A percentile compares a stretch with the other conserved stretches of the same genome.
phyloP scores from a whole-genome alignment of 2,797 vertebrate species.

The Antrozous pallidus region DNA sequence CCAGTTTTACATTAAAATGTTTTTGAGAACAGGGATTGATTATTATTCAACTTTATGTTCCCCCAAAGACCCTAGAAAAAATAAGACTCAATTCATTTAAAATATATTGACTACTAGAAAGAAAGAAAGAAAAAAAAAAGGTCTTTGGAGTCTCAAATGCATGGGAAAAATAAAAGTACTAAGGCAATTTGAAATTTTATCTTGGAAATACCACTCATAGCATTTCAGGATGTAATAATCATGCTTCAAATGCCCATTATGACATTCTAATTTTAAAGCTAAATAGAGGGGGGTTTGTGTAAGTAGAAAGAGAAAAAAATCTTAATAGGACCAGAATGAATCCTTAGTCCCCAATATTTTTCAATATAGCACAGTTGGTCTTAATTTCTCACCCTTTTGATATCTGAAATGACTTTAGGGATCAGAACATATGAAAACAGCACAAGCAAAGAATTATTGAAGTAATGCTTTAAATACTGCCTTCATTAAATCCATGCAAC shows the following conservation, averaged over 20 bases:
- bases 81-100: not conserved
- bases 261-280: not conserved
- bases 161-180: not conserved
- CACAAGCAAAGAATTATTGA: not conserved
- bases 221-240: not conserved
- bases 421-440: not conserved
- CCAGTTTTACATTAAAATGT: not conserved
- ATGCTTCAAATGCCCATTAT: not conserved
- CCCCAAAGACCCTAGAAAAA: not conserved
- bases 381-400: not conserved
- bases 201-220: not conserved
- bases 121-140: not conserved
- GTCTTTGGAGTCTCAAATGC: not conserved
- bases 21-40: not conserved
- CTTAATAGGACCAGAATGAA: not conserved
- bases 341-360: not conserved
- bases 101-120: not conserved
- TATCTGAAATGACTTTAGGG: not conserved
- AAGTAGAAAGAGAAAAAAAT: not conserved
- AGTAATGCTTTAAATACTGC: not conserved
- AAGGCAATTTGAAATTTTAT: not conserved
- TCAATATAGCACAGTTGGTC: fast-evolving
- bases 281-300: not conserved
- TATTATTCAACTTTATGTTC: not conserved
- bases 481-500: not conserved